Evolutionary conservation across 1,140 invertebrate genomes (phyloP).

Genomic region (Scaptomyza hsui): DNA sequence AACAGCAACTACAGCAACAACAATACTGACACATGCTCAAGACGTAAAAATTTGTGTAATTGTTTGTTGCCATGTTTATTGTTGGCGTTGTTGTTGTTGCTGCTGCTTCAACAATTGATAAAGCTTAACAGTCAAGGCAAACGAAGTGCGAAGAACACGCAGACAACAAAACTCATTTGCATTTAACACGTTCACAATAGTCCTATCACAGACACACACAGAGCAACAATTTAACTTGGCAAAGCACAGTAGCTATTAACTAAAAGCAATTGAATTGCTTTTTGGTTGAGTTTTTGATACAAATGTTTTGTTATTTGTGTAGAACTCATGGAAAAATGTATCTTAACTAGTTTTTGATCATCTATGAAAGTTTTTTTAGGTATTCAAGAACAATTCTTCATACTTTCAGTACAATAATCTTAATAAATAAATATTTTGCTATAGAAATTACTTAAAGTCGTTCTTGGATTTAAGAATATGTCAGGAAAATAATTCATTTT

Average conservation of each 20-base stretch:
- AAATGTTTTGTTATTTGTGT: too few relatives aligned
- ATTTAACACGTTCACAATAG: constrained; percentile 64
- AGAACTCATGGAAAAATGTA: too few relatives aligned
- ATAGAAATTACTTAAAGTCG: too few relatives aligned
- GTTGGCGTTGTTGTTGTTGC: constrained; percentile 23
- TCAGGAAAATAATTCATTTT: too few relatives aligned
- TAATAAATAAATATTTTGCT: too few relatives aligned
- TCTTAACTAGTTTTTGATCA: neutral
- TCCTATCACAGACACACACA: constrained; percentile 17
- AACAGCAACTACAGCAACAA: constrained; percentile 35
- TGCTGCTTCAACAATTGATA: constrained; percentile 56
- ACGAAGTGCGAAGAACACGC: constrained; percentile 8
- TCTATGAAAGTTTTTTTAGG: too few relatives aligned
- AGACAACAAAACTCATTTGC: constrained; percentile 62
- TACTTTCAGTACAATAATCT: too few relatives aligned
- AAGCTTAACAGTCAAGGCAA: constrained; percentile 62
- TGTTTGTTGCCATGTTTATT: constrained; percentile 50
- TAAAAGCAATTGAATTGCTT: constrained; percentile 3
- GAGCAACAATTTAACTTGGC: constrained; percentile 4
- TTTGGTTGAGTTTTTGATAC: too few relatives aligned
- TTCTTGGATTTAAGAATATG: too few relatives aligned
- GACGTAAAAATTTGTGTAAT: constrained; percentile 79
- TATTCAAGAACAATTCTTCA: too few relatives aligned
- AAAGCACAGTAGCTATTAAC: constrained; percentile 22
- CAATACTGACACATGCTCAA: constrained; percentile 51